Conservation (phyloP, 2,797 vertebrate species). For the Enteromius trimaculatus region DNA sequence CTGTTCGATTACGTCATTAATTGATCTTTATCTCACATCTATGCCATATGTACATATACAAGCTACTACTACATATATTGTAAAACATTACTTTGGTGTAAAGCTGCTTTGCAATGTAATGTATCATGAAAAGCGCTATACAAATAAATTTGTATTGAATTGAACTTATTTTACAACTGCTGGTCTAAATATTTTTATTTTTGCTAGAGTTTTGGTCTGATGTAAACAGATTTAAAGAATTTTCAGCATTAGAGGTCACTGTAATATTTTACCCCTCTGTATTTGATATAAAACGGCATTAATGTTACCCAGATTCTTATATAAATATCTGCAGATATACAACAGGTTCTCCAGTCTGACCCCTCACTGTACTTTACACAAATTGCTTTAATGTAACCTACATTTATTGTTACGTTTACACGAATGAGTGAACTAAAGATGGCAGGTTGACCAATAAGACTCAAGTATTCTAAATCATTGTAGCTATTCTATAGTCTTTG, state of each 20-base stretch:
- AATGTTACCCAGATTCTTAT: not conserved
- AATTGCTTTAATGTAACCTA: too few species aligned
- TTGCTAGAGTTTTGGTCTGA: not conserved
- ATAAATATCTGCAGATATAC: not conserved
- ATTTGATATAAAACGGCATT: not conserved
- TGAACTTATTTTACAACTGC: not conserved
- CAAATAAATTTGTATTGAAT: too few species aligned
- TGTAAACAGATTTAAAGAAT: not conserved
- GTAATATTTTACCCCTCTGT: not conserved
- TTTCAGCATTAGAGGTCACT: not conserved
- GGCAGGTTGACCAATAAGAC: not conserved
- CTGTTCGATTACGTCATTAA: too few species aligned
- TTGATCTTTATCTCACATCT: too few species aligned
- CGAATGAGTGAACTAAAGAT: not conserved
- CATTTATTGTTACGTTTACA: too few species aligned
- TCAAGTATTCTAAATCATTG: not conserved
- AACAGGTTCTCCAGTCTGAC: not conserved
- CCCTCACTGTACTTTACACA: too few species aligned
- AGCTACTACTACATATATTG: too few species aligned
- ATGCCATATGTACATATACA: too few species aligned
- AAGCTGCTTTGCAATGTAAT: too few species aligned
- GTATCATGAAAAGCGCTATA: too few species aligned
- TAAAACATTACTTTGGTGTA: too few species aligned
- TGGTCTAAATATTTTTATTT: not conserved
- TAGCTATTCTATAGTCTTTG: too few species aligned